Base-by-base conservation (phyloP, 2,113 vertebrate species). In the Ceuthmochares aereus region DNA sequence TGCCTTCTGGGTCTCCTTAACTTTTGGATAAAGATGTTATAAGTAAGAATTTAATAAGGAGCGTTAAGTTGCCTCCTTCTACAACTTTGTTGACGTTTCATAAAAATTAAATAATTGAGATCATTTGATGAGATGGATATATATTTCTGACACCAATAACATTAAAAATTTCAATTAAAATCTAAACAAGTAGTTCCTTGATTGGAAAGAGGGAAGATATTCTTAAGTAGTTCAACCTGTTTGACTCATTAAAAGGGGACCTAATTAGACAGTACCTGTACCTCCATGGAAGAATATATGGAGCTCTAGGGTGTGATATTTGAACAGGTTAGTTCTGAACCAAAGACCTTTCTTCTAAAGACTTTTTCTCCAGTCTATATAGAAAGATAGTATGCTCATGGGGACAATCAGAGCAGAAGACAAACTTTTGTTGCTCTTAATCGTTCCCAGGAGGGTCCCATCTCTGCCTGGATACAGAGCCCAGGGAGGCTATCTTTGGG, bases 241-340 rank as follows among this genome's bases (percentile, higher is more conserved):
- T 80, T 69, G 10, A 36, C 42, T 86, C 13, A 30, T 49, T 80
- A 42, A 91, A 87, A 49, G 8, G 2, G 21, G 9, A 40, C 9
- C 14, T 49, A 25, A 15, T 60, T 81, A 67, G 4, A 7, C 25
- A 34, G 32, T 18, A 32, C 5, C 30, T 0, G 0, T 21, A 74
- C 6, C 5, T 76, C 30, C 7, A 25, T 21, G 25, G 22, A 58
- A 87, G 76, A 77, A 83, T 15, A 26, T 7, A 49, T 29, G 10
- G 32, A 85, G 11, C 21, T 92, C 43, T 29, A n/a, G 19, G 8
- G 5, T 70, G 23, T 73, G 67, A 45, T 83, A 69, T 76, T 64
- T 45, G 25, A 40, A 49, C 45, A 77, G 26, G 23, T 52, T 83
- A 82, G 34, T 51, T 85, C 21, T 60, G 21, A 80, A 51, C 9